These are phyloP conservation scores for Corydoras maculifer DNA, from an alignment of 2,113 vertebrate species.

Conservation along the genomic window DNA sequence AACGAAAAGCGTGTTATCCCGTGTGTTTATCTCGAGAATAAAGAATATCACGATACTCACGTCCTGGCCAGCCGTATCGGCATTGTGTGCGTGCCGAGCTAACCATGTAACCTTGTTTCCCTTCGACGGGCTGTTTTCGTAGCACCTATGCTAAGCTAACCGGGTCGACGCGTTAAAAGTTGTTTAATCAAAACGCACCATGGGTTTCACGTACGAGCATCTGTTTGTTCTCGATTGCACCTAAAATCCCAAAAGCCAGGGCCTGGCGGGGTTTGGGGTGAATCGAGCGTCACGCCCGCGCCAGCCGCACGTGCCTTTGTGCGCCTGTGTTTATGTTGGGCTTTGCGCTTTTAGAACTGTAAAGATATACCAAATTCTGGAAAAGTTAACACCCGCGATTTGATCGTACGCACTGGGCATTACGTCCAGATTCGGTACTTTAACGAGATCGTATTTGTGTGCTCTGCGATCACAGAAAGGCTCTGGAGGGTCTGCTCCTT, in stretches of 20 bases:
- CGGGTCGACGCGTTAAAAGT: neutral
- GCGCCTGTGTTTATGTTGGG: neutral
- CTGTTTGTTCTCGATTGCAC: no score
- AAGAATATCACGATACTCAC: no score
- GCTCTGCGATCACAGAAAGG: neutral
- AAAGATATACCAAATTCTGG: no score
- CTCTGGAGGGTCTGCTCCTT: conserved; percentile 53
- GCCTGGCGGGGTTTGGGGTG: no score
- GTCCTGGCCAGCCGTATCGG: neutral
- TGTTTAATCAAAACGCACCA: no score
- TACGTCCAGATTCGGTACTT: no score
- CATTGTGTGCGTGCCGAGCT: neutral
- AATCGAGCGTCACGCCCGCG: neutral
- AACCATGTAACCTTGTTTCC: neutral
- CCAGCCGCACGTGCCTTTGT: neutral
- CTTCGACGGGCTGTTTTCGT: neutral
- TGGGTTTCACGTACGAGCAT: no score
- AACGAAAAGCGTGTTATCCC: no score
- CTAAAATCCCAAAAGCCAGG: neutral
- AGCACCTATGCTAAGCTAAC: conserved; percentile 3
- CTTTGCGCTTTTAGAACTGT: neutral
- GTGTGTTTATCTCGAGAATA: no score
- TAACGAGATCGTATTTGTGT: neutral
- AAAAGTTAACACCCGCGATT: no score
- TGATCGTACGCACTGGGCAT: no score